These are phyloP conservation scores for Panurus biarmicus DNA, from an alignment of 2,113 vertebrate genomes.

Conservation along the genomic window DNA sequence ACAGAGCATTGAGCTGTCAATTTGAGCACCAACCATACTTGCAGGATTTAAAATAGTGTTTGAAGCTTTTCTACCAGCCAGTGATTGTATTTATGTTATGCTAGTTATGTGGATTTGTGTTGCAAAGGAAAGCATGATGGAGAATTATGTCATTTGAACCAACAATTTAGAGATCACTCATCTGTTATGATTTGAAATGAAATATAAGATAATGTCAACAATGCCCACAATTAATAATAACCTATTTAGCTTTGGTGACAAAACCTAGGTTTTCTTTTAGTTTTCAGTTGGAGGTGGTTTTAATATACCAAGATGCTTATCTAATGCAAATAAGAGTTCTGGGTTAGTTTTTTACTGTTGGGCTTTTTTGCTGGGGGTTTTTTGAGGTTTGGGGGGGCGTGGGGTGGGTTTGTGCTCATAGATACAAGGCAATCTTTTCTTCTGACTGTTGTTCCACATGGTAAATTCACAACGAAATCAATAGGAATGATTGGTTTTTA, in stretches of 20 bases:
- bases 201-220: background rate
- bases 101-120: conserved; percentile 34
- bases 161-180: conserved; percentile 20
- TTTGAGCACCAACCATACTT: conserved; percentile 24
- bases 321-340: background rate
- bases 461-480: conserved; percentile 24
- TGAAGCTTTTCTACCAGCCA: conserved; percentile 26
- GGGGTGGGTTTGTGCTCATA: background rate
- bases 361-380: background rate
- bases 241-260: background rate
- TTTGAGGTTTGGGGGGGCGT: rapidly evolving
- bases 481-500: conserved; percentile 22
- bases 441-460: background rate
- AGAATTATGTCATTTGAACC: conserved; percentile 12
- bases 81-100: conserved; percentile 26
- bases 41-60: conserved; percentile 42
- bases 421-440: background rate
- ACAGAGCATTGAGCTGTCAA: conserved; percentile 42
- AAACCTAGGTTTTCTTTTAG: background rate
- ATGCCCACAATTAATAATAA: background rate
- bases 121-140: background rate
- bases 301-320: background rate
- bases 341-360: background rate
- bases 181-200: conserved; percentile 31
- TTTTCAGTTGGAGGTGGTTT: background rate